Evolutionary conservation across 2,113 vertebrate genomes (phyloP).

Genomic region (Scopus umbretta): DNA sequence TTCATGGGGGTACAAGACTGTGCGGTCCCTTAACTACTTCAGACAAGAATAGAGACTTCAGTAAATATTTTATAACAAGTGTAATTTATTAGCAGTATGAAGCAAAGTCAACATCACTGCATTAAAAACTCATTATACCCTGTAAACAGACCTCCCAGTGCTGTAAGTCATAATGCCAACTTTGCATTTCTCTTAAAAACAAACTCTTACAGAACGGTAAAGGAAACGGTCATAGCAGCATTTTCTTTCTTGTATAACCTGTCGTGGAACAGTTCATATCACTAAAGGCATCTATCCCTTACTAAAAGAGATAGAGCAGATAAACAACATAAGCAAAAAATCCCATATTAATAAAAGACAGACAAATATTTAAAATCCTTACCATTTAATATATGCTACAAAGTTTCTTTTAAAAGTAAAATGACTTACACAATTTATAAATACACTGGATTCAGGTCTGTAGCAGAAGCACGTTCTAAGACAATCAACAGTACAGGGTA

Average conservation of each 20-base stretch:
- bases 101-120: conserved; percentile 74
- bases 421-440: conserved; percentile 70
- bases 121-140: conserved; percentile 68
- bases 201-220: conserved; percentile 21
- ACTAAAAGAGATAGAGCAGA: conserved; percentile 49
- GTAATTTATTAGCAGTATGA: conserved; percentile 82
- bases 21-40: background rate
- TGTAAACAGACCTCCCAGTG: conserved; percentile 57
- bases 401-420: conserved; percentile 72
- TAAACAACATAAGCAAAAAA: conserved; percentile 74
- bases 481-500: conserved; percentile 70
- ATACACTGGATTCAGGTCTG: conserved; percentile 63
- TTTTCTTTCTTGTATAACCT: conserved; percentile 30
- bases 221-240: conserved; percentile 27
- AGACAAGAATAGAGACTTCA: conserved; percentile 13
- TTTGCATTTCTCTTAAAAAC: conserved; percentile 31
- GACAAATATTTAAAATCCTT: conserved; percentile 67
- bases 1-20: background rate
- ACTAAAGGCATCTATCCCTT: conserved; percentile 20
- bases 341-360: conserved; percentile 75
- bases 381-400: conserved; percentile 76
- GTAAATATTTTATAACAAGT: conserved; percentile 67
- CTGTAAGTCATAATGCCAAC: conserved; percentile 38
- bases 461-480: conserved; percentile 62
- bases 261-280: background rate